Conservation (phyloP, 2,797 vertebrate species). For the Choloepus didactylus region DNA sequence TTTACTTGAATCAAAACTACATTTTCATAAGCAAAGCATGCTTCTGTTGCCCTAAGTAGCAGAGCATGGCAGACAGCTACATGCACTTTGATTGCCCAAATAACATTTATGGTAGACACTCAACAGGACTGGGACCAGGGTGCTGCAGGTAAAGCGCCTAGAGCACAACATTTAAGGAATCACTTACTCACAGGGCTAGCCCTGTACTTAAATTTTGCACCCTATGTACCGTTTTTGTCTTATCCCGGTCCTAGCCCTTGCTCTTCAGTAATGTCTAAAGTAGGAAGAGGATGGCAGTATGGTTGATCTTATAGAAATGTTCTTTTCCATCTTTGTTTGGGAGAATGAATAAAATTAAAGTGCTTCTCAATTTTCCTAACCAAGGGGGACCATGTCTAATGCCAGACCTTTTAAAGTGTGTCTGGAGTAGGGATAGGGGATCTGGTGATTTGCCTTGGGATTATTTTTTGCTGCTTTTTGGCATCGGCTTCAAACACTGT, state of each 20-base stretch:
- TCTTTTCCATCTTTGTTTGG: slow-evolving; percentile 47
- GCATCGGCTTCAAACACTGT: neutral
- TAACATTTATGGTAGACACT: slow-evolving; percentile 21
- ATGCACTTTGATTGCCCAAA: slow-evolving; percentile 21
- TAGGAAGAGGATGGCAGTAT: neutral
- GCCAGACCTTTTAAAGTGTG: neutral
- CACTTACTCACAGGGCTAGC: neutral
- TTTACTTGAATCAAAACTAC: neutral
- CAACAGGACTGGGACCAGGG: neutral
- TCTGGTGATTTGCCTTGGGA: neutral
- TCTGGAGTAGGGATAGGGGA: neutral
- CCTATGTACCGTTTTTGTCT: neutral
- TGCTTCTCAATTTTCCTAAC: neutral
- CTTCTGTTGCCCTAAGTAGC: neutral
- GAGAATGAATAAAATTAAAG: slow-evolving; percentile 21
- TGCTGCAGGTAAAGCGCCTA: neutral
- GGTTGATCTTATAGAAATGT: slow-evolving; percentile 35
- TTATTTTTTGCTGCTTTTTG: neutral
- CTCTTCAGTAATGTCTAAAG: slow-evolving; percentile 2
- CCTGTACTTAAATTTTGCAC: neutral
- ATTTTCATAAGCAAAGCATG: neutral
- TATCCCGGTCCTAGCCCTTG: neutral
- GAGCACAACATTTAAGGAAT: neutral
- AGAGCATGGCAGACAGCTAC: neutral
- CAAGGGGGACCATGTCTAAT: neutral